Base-by-base conservation (phyloP, 2,797 vertebrate species). In the Melopsittacus undulatus region DNA sequence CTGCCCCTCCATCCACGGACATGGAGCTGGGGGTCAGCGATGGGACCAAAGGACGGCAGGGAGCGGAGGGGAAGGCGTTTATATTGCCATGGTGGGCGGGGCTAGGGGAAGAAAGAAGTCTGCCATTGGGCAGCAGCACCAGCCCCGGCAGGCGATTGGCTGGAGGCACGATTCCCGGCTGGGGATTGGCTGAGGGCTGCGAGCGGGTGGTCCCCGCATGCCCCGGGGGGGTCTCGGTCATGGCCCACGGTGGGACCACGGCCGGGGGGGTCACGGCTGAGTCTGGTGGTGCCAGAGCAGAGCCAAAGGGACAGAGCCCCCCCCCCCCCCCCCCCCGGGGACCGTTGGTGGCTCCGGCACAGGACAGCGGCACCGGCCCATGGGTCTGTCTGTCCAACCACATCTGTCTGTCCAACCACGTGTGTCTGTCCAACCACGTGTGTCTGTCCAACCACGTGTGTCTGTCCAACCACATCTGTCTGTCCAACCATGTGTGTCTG, bases 281-380 rank as follows among this genome's bases (percentile, higher is more conserved):
- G 23, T 4, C 66, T 11, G 61, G 12, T 23, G 15, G 64, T 18
- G 2, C 59, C 36, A 2, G 7, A 30, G 26, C 2, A 2, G 32
- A 5, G 34, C 18, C 52, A 5, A 0, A 2, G 34, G 38, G 52
- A 6, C 23, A 24, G 61, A 14, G 29, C 7, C 12, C 5, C 1
- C 38, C 38, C 38, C 38, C n/a, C n/a, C n/a, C 7, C 12, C 5
- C 1, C 7, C 12, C 3, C 1, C 3, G 1, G 36, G 7, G 10
- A 14, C 36, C n/a, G 15, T 32, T 7, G 38, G 4, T 2, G 59
- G 36, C 16, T 34, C 63, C 48, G 62, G 18, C 7, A 0, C 0
- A 45, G n/a, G 40, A 27, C 27, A 49, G n/a, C 2, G 4, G 1
- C 2, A 32, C 19, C 14, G 1, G 1, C 21, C 26, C 14, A 6